Percentiles rank a stretch among this genome's conserved stretches.
Conservation (phyloP, 2,113 vertebrate genomes). For the Montifringilla adamsi region DNA sequence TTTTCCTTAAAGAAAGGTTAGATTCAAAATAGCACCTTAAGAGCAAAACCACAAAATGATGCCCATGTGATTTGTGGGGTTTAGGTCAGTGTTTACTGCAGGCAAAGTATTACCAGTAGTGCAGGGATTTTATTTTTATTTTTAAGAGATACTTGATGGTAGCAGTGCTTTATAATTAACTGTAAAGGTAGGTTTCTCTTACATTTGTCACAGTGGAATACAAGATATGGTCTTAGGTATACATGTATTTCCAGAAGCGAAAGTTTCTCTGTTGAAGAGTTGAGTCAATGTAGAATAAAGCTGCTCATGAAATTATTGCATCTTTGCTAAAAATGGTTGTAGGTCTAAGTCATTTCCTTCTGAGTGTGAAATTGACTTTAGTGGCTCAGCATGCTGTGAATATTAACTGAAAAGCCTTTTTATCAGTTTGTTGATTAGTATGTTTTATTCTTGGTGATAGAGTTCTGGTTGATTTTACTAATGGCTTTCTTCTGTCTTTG, state of each 20-base stretch:
- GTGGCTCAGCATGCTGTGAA: background rate
- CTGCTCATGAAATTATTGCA: background rate
- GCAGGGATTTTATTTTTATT: background rate
- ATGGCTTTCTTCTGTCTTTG: background rate
- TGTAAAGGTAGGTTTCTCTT: background rate
- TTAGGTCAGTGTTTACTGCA: background rate
- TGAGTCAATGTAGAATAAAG: background rate
- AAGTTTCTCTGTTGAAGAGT: background rate
- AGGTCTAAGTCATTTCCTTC: background rate
- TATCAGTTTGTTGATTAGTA: background rate
- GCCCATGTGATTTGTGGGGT: background rate
- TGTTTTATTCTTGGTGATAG: background rate
- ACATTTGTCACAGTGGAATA: background rate
- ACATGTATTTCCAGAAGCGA: background rate
- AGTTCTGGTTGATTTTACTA: background rate
- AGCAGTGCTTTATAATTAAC: background rate
- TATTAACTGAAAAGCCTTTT: background rate
- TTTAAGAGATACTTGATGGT: background rate
- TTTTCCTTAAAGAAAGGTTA: background rate
- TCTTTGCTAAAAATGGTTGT: background rate
- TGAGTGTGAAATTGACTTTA: background rate
- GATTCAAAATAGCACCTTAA: background rate
- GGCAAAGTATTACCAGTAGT: background rate
- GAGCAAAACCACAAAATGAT: background rate
- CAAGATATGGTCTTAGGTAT: rapidly evolving